Conservation (phyloP, 1,140 invertebrate genomes). For the Lineus longissimus region DNA sequence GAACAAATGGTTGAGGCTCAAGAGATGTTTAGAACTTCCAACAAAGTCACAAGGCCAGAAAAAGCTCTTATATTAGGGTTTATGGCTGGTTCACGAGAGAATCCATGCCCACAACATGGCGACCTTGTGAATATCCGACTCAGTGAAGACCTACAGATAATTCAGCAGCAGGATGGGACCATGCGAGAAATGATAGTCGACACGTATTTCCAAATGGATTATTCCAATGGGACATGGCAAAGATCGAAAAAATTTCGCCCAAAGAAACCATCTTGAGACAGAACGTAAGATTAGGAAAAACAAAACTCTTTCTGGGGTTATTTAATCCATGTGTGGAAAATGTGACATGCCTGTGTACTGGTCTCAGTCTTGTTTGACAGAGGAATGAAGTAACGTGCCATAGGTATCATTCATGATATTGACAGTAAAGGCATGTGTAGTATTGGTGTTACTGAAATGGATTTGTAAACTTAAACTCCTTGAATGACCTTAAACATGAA, state of each 20-base stretch:
- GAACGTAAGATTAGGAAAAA: too few relatives aligned
- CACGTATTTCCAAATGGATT: conserved; percentile 96
- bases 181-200: conserved; percentile 70
- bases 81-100: conserved; percentile 95
- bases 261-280: too few relatives aligned
- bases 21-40: conserved; percentile 94
- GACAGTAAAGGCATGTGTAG: too few relatives aligned
- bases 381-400: too few relatives aligned
- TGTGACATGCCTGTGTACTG: too few relatives aligned
- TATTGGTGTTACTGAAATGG: too few relatives aligned
- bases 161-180: conserved; percentile 65
- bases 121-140: conserved; percentile 90
- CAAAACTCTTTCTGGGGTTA: too few relatives aligned
- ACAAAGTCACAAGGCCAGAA: conserved; percentile 90
- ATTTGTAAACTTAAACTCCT: too few relatives aligned
- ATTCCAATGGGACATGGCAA: conserved; percentile 90
- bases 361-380: too few relatives aligned
- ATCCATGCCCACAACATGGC: conserved; percentile 89
- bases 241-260: conserved; percentile 70
- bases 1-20: conserved; percentile 96
- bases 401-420: too few relatives aligned
- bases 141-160: conserved; percentile 78
- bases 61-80: conserved; percentile 96
- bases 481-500: too few relatives aligned
- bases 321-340: too few relatives aligned